phyloP scores from a whole-genome alignment of 2,113 vertebrate species.

The Plotosus lineatus region DNA sequence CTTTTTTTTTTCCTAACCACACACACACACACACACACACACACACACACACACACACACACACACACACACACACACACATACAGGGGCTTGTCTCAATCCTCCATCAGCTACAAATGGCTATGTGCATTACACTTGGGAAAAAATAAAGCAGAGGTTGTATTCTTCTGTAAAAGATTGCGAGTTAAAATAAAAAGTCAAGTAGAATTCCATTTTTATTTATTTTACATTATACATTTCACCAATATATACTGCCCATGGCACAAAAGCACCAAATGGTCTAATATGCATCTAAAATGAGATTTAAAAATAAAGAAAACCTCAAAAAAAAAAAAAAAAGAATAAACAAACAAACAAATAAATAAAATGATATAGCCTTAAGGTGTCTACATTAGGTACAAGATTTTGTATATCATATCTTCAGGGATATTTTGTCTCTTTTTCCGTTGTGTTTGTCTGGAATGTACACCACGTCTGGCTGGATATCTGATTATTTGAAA shows the following conservation, averaged over 20 bases:
- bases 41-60: slow-evolving; percentile 14
- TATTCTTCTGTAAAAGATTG: not conserved
- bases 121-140: slow-evolving; percentile 2
- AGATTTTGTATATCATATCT: not conserved
- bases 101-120: not conserved
- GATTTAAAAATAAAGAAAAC: not conserved
- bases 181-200: not conserved
- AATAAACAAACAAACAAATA: not conserved
- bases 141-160: no score
- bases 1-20: slow-evolving; percentile 15
- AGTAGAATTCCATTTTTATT: not conserved
- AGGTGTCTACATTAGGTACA: not conserved
- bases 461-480: not conserved
- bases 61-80: slow-evolving; percentile 15
- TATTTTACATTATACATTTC: not conserved
- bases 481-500: not conserved
- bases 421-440: not conserved
- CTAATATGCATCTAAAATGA: not conserved
- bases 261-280: not conserved
- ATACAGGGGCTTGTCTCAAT: slow-evolving; percentile 23
- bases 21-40: slow-evolving; percentile 9
- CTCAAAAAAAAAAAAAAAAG: not conserved
- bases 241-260: not conserved
- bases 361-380: not conserved
- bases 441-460: not conserved